Conservation (phyloP, 2,113 vertebrate species). For the Leuciscus idus region DNA sequence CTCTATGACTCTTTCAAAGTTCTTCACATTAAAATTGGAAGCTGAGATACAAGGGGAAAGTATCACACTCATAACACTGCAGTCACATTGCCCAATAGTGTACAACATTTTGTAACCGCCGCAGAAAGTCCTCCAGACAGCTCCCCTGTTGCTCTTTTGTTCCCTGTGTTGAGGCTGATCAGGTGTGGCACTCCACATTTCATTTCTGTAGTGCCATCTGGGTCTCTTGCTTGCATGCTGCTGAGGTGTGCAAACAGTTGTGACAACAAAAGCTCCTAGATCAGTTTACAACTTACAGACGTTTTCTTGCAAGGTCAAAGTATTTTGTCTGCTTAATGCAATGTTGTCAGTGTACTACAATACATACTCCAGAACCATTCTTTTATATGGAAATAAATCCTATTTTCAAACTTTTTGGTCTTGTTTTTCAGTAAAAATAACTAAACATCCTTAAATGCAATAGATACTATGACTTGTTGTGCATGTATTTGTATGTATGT, state of each 20-base stretch:
- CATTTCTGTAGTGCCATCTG: conserved; percentile 20
- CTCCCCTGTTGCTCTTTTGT: conserved; percentile 29
- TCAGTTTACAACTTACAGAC: not conserved
- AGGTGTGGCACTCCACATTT: conserved; percentile 24
- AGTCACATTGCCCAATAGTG: not conserved
- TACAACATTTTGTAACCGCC: not conserved
- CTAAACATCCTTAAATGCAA: not conserved
- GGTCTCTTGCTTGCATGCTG: conserved; percentile 13
- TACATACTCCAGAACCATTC: not conserved
- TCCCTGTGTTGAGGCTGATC: conserved; percentile 28
- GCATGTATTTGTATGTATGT: not conserved
- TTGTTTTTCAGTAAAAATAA: not conserved
- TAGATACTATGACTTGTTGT: not conserved
- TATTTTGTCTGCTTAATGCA: not conserved
- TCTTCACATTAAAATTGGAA: not conserved
- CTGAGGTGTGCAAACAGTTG: conserved; percentile 10
- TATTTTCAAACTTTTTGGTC: not conserved
- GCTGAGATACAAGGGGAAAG: not conserved
- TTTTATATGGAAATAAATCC: not conserved
- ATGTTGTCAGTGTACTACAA: not conserved
- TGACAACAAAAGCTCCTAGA: not conserved
- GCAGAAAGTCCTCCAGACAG: not conserved
- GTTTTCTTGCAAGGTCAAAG: not conserved
- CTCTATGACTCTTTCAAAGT: conserved; percentile 16
- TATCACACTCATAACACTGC: not conserved